Conservation (phyloP, 2,888 invertebrate genomes). For the Drosophila lutescens region DNA sequence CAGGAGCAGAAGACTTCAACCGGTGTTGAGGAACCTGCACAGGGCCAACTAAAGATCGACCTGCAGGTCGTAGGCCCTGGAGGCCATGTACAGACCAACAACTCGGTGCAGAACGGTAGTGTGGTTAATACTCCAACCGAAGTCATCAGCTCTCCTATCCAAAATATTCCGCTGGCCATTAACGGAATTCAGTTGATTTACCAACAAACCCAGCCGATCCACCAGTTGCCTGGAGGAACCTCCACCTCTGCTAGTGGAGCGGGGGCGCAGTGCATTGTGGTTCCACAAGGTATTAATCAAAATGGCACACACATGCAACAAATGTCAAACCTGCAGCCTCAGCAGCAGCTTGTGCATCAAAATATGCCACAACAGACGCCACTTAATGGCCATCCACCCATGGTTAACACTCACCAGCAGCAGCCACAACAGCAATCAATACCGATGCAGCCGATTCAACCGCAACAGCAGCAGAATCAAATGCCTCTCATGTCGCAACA, state of each 20-base stretch:
- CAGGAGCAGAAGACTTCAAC: constrained; percentile 69
- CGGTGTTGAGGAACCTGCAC: constrained; percentile 47
- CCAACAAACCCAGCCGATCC: constrained; percentile 55
- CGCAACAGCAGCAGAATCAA: constrained; percentile 40
- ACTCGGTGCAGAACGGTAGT: constrained; percentile 60
- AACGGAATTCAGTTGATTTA: constrained; percentile 73
- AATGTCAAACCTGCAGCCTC: constrained; percentile 19
- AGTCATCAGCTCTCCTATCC: constrained; percentile 62
- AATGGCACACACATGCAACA: constrained; percentile 52
- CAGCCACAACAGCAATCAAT: constrained; percentile 49
- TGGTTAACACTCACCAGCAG: constrained; percentile 53
- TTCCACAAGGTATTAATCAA: constrained; percentile 49
- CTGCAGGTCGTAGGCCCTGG: constrained; percentile 55
- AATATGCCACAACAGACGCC: constrained; percentile 53
- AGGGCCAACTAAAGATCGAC: constrained; percentile 68
- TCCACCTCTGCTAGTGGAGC: constrained; percentile 23
- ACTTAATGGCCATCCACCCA: constrained; percentile 45
- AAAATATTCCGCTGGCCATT: constrained; percentile 62
- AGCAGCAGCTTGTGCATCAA: constrained; percentile 52
- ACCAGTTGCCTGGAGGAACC: constrained; percentile 25
- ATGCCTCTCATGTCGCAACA: constrained; percentile 42
- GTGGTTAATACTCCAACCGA: constrained; percentile 79
- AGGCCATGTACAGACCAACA: constrained; percentile 43
- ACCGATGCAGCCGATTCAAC: constrained; percentile 43
- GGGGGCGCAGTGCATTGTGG: constrained; percentile 31